These are phyloP conservation scores for Anthrax anthrax DNA, from an alignment of 2,888 invertebrate species.

Conservation along the genomic window DNA sequence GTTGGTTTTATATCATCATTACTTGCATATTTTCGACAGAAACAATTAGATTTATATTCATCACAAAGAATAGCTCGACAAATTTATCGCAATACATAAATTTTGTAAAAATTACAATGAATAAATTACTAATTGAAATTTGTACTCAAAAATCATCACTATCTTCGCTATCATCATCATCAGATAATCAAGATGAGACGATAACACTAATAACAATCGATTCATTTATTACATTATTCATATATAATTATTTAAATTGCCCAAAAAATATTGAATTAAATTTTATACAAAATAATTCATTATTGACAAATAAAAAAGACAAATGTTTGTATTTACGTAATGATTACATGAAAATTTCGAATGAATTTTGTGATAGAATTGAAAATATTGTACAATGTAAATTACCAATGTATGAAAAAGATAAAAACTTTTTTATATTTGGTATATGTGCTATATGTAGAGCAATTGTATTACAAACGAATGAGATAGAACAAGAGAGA, in stretches of 20 bases:
- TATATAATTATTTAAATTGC: constrained; percentile 44
- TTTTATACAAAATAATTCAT: constrained; percentile 22
- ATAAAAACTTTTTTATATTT: constrained; percentile 48
- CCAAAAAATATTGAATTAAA: constrained; percentile 34
- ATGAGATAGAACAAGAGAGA: constrained; percentile 28
- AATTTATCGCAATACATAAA: constrained; percentile 4
- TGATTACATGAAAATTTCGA: too few relatives aligned
- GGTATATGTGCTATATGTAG: constrained; percentile 63
- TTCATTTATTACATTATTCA: constrained; percentile 46
- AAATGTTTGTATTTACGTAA: too few relatives aligned
- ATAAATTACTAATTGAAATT: constrained; percentile 30
- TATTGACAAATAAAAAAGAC: too few relatives aligned
- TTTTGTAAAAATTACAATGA: constrained; percentile 22
- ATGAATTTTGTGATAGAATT: not conserved
- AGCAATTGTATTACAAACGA: constrained; percentile 40
- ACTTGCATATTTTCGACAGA: constrained; percentile 25
- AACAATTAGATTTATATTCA: constrained; percentile 10
- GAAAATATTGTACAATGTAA: constrained; percentile 16
- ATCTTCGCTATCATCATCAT: too few relatives aligned
- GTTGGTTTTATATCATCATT: constrained; percentile 24
- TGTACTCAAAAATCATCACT: too few relatives aligned
- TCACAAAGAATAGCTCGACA: constrained; percentile 13
- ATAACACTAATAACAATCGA: constrained; percentile 40
- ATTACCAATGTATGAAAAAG: constrained; percentile 48
- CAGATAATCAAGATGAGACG: constrained; percentile 20